Base-by-base conservation (phyloP, 2,113 vertebrate species). In the Ctenomys sociabilis region DNA sequence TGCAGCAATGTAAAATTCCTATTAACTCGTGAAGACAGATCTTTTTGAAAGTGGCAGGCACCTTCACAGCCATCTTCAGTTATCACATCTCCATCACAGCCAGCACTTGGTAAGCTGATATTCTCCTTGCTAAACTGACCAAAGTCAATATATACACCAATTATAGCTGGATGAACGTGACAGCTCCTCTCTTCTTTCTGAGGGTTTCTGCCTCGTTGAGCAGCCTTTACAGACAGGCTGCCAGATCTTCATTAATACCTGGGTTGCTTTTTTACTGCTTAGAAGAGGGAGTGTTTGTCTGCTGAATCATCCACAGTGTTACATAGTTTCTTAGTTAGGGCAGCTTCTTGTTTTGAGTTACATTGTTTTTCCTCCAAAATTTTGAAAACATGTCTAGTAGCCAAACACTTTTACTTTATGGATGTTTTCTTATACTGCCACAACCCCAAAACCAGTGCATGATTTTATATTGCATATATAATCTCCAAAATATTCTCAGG, bases 71-170 rank as follows among this genome's bases (percentile, higher is more conserved):
- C 88, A 92, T 95, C 95, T 95, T 85, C 73, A 73, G 73, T 92
- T 95, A 96, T 97, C 96, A 84, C 88, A 94, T 87, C 95, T 97
- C 95, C 88, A 92, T 97, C 93, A 93, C 3, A 81, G 89, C 82
- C n/a, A 77, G 77, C 93, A 95, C 90, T 97, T 93, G 90, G 72
- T 73, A 94, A 94, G 88, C 35, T 96, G 97, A 95, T 95, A 92
- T 88, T 96, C 72, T 94, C 82, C 94, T 93, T 96, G 85, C 90
- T 94, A 97, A 97, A 92, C 81, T 96, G 93, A 97, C 96, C 91
- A 28, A 73, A 97, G 96, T 97, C 92, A 68, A 95, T 95, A 97
- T 68, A 91, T 32, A 93, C 94, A 95, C 91, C 87, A 92, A 40
- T 98, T 97, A 95, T 45, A 96, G 82, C 54, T 73, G 64, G 95